These are phyloP conservation scores for Drosophila rellima DNA, from an alignment of 2,888 invertebrate genomes.

Conservation along the genomic window DNA sequence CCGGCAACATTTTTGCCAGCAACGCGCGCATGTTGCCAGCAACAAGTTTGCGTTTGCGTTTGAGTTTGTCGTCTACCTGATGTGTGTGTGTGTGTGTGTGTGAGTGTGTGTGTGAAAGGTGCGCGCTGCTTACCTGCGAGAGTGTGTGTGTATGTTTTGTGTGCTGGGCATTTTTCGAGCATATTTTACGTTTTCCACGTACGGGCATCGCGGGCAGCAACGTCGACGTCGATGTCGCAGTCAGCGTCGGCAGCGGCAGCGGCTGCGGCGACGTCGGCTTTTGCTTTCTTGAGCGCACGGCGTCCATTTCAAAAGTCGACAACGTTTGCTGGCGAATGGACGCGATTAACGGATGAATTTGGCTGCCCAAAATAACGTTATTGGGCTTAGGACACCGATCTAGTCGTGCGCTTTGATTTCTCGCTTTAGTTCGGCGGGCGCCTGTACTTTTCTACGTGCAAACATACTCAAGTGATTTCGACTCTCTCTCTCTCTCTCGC, in stretches of 20 bases:
- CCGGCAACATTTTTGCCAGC: slow-evolving; percentile 78
- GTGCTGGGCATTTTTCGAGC: slow-evolving; percentile 72
- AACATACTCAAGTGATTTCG: slow-evolving; percentile 7
- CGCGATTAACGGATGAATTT: slow-evolving; percentile 83
- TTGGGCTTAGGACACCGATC: slow-evolving; percentile 8
- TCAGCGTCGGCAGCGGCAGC: slow-evolving; percentile 34
- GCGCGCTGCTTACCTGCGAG: slow-evolving; percentile 47
- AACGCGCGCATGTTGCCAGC: slow-evolving; percentile 76
- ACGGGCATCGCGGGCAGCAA: slow-evolving; percentile 34
- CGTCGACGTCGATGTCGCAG: slow-evolving; percentile 55
- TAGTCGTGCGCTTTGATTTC: slow-evolving; percentile 57
- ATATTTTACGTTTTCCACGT: slow-evolving; percentile 77
- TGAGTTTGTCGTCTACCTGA: slow-evolving; percentile 62
- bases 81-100: slow-evolving; percentile 34
- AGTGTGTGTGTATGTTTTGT: slow-evolving; percentile 45
- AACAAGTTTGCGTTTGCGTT: slow-evolving; percentile 63
- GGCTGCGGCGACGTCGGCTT: slow-evolving; percentile 62
- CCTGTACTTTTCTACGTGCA: slow-evolving; percentile 65
- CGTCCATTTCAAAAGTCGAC: slow-evolving; percentile 85
- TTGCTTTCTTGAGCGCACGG: slow-evolving; percentile 74
- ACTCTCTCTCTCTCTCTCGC: slow-evolving; percentile 5
- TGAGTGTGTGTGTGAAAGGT: slow-evolving; percentile 46
- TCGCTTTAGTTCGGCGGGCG: slow-evolving; percentile 55
- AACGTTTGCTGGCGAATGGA: slow-evolving; percentile 85
- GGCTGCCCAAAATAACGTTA: slow-evolving; percentile 14